phyloP scores from a whole-genome alignment of 2,797 vertebrate genomes.

The Manis pentadactyla region DNA sequence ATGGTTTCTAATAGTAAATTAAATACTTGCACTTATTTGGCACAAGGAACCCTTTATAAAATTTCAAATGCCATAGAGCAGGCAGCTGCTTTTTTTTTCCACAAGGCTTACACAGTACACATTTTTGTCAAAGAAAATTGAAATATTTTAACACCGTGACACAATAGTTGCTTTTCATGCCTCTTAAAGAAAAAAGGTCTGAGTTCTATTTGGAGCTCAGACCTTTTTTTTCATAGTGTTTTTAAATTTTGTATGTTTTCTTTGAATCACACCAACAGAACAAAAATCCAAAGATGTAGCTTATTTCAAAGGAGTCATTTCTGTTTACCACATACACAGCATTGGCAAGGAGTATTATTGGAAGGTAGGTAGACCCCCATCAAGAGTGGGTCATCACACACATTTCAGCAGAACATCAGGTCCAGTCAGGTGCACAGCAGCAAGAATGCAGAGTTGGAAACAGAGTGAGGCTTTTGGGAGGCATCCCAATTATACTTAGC shows the following conservation, averaged over 20 bases:
- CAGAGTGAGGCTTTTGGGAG: slow-evolving; percentile 58
- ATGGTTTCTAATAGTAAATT: slow-evolving; percentile 88
- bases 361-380: slow-evolving; percentile 79
- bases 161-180: slow-evolving; percentile 89
- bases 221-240: slow-evolving; percentile 64
- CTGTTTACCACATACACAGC: slow-evolving; percentile 84
- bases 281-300: slow-evolving; percentile 83
- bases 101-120: slow-evolving; percentile 89
- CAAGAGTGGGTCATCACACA: slow-evolving; percentile 74
- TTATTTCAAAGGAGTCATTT: slow-evolving; percentile 83
- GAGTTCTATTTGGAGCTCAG: slow-evolving; percentile 83
- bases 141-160: slow-evolving; percentile 88
- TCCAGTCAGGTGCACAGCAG: slow-evolving; percentile 69
- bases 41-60: slow-evolving; percentile 89
- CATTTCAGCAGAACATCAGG: slow-evolving; percentile 73
- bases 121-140: slow-evolving; percentile 87
- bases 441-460: slow-evolving; percentile 56
- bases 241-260: slow-evolving; percentile 71
- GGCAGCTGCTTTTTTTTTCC: slow-evolving; percentile 83
- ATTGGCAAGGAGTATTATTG: slow-evolving; percentile 79
- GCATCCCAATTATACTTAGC: slow-evolving; percentile 51
- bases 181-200: slow-evolving; percentile 85
- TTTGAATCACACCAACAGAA: slow-evolving; percentile 86
- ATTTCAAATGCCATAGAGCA: slow-evolving; percentile 86
- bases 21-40: slow-evolving; percentile 89